Evolutionary conservation across 1,140 invertebrate genomes (phyloP), one percentile per base, ranked within the genome.

Genomic region (Drosophila bipectinata): DNA sequence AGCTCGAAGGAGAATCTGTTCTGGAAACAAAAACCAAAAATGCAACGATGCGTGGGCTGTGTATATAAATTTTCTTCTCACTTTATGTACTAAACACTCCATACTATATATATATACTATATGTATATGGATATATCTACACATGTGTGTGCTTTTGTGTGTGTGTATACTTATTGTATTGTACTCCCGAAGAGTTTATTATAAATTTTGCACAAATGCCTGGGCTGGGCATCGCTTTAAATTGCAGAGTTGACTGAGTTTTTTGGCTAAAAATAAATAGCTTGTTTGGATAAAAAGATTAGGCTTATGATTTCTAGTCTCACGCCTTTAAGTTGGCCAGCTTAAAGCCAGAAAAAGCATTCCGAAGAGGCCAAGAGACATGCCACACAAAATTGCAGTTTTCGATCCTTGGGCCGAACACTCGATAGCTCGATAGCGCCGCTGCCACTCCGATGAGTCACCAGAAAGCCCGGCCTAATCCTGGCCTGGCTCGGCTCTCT

Each of bases 381-480:
- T 10, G 32, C 32, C 32, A 34, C 7, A 34, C 32, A 34, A 9
- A 34, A 34, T 34, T 34, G 8, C 8, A 34, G 32, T 10, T 12
- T 37, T 10, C 12, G 34, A 28, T 30, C 24, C 54, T 44, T 41
- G 26, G 34, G n/a, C 52, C 48, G 66, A 44, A 28, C 26, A 34
- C 32, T 34, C 32, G 28, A 45, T 57, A 6, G 37, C 32, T 34
- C 32, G 28, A 45, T 57, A 9, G 37, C 54, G 26, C 34, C 34
- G 45, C 24, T 64, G 62, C 61, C 64, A 68, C 49, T 55, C 64
- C 34, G 56, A 72, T 85, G 68, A 77, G 60, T 81, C 72, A 64
- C 64, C 72, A 18, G n/a, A 77, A 81, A 87, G 73, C 60, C 59
- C 32, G 52, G 49, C 49, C 77, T 77, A 84, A 84, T 80, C 59